Conservation (phyloP, 2,888 invertebrate species). For the Ectropis crepuscularia region DNA sequence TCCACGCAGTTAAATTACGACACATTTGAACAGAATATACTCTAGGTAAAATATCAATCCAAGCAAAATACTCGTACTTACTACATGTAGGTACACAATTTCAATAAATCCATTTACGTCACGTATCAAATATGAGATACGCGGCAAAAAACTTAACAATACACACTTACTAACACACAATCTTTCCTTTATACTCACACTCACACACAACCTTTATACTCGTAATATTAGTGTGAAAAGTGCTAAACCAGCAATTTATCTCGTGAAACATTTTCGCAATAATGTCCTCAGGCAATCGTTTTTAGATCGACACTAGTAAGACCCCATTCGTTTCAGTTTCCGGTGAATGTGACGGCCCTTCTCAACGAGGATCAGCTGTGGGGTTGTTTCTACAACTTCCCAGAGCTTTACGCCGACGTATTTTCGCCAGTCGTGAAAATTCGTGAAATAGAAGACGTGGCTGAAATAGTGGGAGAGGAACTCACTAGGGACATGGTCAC, state of each 20-base stretch:
- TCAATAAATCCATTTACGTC: no score
- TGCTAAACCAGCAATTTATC: neutral
- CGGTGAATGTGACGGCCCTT: slow-evolving; percentile 60
- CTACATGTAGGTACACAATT: no score
- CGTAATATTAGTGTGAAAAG: no score
- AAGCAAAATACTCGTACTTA: no score
- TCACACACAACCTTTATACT: no score
- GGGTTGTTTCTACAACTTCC: slow-evolving; percentile 76
- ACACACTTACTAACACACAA: no score
- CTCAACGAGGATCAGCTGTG: slow-evolving; percentile 74
- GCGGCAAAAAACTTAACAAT: no score
- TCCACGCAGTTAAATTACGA: no score
- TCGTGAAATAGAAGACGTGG: slow-evolving; percentile 57
- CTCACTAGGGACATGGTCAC: slow-evolving; percentile 82
- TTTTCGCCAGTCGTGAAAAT: slow-evolving; percentile 68
- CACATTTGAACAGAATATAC: no score
- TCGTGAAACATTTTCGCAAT: neutral
- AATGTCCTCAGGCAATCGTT: neutral
- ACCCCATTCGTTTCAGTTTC: slow-evolving; percentile 58
- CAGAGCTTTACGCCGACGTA: slow-evolving; percentile 66
- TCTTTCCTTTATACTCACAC: no score
- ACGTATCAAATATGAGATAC: no score
- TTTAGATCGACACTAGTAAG: slow-evolving; percentile 5
- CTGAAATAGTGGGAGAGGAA: slow-evolving; percentile 70
- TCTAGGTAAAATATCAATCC: no score